Conservation (phyloP, 2,797 vertebrate genomes). For the Ibycter americanus region DNA sequence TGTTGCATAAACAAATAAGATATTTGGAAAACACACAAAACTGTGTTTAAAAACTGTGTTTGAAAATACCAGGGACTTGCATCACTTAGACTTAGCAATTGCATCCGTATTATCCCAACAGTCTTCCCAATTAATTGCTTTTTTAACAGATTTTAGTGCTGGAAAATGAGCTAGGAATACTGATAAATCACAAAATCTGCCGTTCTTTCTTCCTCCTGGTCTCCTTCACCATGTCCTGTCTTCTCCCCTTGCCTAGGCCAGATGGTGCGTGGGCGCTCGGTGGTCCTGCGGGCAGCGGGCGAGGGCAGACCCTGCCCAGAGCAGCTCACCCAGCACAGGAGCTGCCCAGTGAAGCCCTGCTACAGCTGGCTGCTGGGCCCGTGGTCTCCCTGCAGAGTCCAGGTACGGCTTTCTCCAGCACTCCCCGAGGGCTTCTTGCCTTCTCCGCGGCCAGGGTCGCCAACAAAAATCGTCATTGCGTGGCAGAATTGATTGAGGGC, state of each 20-base stretch:
- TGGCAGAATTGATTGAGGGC: neutral
- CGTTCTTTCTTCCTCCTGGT: accelerated
- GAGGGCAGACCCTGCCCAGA: slow-evolving; percentile 89
- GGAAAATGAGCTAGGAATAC: neutral
- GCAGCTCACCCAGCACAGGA: slow-evolving; percentile 87
- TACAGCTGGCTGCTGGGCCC: slow-evolving; percentile 89
- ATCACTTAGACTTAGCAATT: neutral
- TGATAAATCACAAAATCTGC: neutral
- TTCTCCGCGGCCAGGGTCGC: accelerated
- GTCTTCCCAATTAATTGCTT: neutral
- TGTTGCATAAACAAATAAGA: neutral
- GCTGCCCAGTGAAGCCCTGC: slow-evolving; percentile 90
- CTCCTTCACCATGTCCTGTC: neutral
- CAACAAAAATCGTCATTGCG: accelerated
- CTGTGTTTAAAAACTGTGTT: neutral
- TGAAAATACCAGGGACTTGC: neutral
- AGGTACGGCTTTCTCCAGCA: slow-evolving; percentile 77
- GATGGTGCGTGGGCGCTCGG: slow-evolving; percentile 82
- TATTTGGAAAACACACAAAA: neutral
- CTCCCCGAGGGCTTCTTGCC: neutral
- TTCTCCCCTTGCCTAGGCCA: slow-evolving; percentile 78
- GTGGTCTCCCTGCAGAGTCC: slow-evolving; percentile 87
- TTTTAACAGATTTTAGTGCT: neutral
- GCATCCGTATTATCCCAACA: neutral
- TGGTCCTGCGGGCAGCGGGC: slow-evolving; percentile 84